phyloP scores from a whole-genome alignment of 2,888 invertebrate species.

The Clunio marinus region DNA sequence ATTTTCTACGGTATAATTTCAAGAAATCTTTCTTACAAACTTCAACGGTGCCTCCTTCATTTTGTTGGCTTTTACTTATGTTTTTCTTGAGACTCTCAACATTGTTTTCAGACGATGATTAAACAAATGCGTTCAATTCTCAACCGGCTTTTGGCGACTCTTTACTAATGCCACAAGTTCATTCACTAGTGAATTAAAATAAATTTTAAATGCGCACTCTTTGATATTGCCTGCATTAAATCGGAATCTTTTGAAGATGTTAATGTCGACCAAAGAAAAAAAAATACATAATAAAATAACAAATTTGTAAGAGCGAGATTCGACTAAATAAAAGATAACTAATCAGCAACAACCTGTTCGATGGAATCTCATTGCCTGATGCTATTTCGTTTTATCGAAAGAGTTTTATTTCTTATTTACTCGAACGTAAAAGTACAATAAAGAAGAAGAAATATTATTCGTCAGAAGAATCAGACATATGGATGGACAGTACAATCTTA shows the following conservation, averaged over 20 bases:
- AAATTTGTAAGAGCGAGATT: background rate
- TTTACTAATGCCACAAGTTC: background rate
- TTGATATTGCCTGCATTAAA: background rate
- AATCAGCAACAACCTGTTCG: conserved; percentile 26
- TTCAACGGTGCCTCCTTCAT: background rate
- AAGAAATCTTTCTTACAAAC: no score
- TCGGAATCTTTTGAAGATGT: background rate
- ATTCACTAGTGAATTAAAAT: background rate
- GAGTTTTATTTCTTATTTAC: background rate
- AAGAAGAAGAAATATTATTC: conserved; percentile 25
- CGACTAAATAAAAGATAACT: conserved; percentile 8
- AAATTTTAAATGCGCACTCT: background rate
- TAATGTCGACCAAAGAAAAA: background rate
- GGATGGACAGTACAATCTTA: conserved; percentile 32
- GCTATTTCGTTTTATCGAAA: background rate
- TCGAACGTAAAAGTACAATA: conserved; percentile 5
- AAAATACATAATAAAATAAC: background rate
- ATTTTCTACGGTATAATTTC: conserved; percentile 30
- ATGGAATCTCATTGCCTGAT: background rate
- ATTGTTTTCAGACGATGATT: background rate
- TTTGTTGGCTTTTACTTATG: conserved; percentile 1
- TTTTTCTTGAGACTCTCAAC: background rate
- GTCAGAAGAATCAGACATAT: conserved; percentile 29
- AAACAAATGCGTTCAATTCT: background rate
- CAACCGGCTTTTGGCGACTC: background rate